Evolutionary conservation across 2,888 invertebrate genomes (phyloP).

Genomic region (Tetrapedia diversipes): DNA sequence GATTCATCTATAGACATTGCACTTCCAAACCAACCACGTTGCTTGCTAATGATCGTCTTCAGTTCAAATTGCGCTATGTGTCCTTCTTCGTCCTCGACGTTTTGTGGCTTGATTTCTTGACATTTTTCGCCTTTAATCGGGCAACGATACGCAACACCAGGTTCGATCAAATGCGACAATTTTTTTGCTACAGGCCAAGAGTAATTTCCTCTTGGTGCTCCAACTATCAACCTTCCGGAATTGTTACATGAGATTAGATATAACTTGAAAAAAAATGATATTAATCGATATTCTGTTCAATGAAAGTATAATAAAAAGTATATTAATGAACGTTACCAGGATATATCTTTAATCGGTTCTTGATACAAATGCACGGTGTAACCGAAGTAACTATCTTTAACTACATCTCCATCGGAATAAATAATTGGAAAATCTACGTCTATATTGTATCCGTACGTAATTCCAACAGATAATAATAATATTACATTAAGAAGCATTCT

Average conservation of each 20-base stretch:
- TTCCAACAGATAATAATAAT: constrained; percentile 21
- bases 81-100: constrained; percentile 49
- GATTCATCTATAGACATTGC: constrained; percentile 83
- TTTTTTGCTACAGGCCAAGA: constrained; percentile 51
- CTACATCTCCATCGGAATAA: constrained; percentile 28
- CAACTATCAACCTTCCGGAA: constrained; percentile 83
- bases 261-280: background rate
- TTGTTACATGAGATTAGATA: constrained; percentile 10
- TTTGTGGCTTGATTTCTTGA: constrained; percentile 51
- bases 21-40: constrained; percentile 84
- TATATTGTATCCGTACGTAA: constrained; percentile 69
- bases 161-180: constrained; percentile 80
- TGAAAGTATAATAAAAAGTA: no score
- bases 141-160: constrained; percentile 85
- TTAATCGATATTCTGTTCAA: background rate
- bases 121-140: constrained; percentile 44
- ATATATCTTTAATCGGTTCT: constrained; percentile 20
- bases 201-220: constrained; percentile 85
- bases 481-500: constrained; percentile 28
- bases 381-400: constrained; percentile 67
- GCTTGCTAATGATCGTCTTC: constrained; percentile 74
- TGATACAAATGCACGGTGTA: constrained; percentile 67
- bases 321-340: constrained; percentile 55
- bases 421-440: constrained; percentile 61
- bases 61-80: constrained; percentile 39